Percentiles rank a stretch among this genome's conserved stretches.
phyloP scores from a whole-genome alignment of 2,113 vertebrate species.

The Paraplagusia blochii region DNA sequence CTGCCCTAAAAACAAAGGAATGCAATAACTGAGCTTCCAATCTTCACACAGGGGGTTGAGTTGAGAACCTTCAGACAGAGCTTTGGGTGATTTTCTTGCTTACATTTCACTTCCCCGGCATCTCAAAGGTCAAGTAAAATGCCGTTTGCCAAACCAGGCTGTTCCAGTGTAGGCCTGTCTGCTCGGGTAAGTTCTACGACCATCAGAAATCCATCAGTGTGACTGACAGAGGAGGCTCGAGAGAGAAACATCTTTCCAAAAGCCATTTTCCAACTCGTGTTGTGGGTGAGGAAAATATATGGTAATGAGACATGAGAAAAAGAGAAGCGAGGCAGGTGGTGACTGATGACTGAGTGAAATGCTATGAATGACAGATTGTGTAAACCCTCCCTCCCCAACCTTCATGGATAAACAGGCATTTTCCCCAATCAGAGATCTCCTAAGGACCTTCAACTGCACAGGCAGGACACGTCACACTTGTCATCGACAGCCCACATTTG shows the following conservation, averaged over 20 bases:
- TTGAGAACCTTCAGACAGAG: conserved; percentile 38
- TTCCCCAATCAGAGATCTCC: conserved; percentile 49
- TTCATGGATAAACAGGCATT: conserved; percentile 53
- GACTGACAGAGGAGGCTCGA: conserved; percentile 55
- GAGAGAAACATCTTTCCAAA: conserved; percentile 55
- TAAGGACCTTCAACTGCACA: conserved; percentile 33
- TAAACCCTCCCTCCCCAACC: conserved; percentile 12
- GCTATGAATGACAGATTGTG: conserved; percentile 60
- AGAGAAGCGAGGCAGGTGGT: conserved; percentile 37
- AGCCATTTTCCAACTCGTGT: conserved; percentile 58
- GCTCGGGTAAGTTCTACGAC: conserved; percentile 63
- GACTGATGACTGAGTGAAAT: conserved; percentile 59
- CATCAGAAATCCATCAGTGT: conserved; percentile 64
- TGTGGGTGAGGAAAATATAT: conserved; percentile 40
- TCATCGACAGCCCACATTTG: conserved; percentile 43
- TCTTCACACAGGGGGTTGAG: conserved; percentile 53
- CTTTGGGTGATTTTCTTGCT: conserved; percentile 55
- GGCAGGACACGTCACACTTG: conserved; percentile 40
- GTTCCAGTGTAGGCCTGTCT: conserved; percentile 43
- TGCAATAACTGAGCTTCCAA: conserved; percentile 54
- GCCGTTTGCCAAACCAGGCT: conserved; percentile 64
- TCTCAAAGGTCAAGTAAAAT: conserved; percentile 55
- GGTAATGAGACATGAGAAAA: conserved; percentile 58
- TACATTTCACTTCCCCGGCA: conserved; percentile 60
- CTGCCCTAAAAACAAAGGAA: conserved; percentile 46